Conservation (phyloP, 2,113 vertebrate genomes). For the Dicentrarchus labrax region DNA sequence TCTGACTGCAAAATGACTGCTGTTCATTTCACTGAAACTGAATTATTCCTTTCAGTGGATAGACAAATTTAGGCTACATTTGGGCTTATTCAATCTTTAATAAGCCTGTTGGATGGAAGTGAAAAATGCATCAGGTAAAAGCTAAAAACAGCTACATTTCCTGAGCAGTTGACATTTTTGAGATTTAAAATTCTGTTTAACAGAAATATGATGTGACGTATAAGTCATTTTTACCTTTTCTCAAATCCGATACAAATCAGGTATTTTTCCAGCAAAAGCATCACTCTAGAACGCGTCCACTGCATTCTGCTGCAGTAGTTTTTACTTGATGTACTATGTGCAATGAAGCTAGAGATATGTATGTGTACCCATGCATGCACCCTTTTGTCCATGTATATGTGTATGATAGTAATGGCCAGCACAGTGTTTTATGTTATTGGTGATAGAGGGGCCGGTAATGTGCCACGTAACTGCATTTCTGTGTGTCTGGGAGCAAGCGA, state of each 20-base stretch:
- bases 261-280: neutral
- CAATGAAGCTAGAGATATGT: slow-evolving; percentile 31
- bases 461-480: slow-evolving; percentile 27
- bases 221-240: neutral
- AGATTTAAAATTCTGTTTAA: neutral
- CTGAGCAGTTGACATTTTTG: neutral
- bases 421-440: slow-evolving; percentile 50
- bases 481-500: slow-evolving; percentile 67
- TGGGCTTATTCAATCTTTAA: slow-evolving; percentile 41
- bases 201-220: neutral
- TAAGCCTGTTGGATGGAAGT: neutral
- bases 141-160: neutral
- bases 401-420: slow-evolving; percentile 17
- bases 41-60: neutral
- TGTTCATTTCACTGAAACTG: slow-evolving; percentile 13
- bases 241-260: neutral
- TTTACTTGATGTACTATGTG: neutral
- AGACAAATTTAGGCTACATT: slow-evolving; percentile 14
- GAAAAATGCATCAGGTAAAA: slow-evolving; percentile 27
- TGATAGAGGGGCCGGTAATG: slow-evolving; percentile 55
- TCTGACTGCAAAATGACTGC: neutral
- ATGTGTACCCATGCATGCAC: slow-evolving; percentile 34
- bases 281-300: neutral
- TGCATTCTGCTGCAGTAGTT: slow-evolving; percentile 24
- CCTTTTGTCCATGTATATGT: slow-evolving; percentile 24